Base-by-base conservation (phyloP, 2,888 invertebrate species). In the Oscheius sp. region DNA sequence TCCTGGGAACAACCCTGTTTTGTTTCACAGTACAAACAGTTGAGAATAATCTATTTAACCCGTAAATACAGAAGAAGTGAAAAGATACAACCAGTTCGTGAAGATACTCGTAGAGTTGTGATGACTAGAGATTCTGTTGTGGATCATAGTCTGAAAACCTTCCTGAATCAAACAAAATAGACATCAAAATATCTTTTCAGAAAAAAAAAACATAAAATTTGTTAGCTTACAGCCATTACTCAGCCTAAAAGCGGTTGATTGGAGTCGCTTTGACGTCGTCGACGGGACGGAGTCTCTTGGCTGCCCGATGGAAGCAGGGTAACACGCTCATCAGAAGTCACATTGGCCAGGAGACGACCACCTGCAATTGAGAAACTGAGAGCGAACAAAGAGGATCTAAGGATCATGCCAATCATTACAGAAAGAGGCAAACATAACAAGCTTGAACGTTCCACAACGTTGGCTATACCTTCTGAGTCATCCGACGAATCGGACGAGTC, bases 311-410 rank as follows among this genome's bases (percentile, higher is more conserved):
- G 72, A 10, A 75, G 71, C 7, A 75, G 55, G n/a, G 70, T 58
- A 11, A 72, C 71, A 42, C 60, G 71, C 47, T 75, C 75, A 29
- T 75, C 75, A 13, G 35, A 13, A 21, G 57, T 57, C 9, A n/a
- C n/a, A 33, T 57, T 57, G 7, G 71, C 75, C 48, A 75, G 53
- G 21, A 75, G 51, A 51, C 75, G 75, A 33, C 75, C 75, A 29
- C 75, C 75, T 75, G 58, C 57, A 72, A 48, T 42, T n/a, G 11
- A 63, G 53, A 33, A 51, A 51, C 50, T 32, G 4, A 66, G 51
- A 35, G 11, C 32, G n/a, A 4, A 32, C 37, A 37, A 35, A 62
- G 11, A 47, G 48, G n/a, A 48, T 42, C 63, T 32, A 32, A 3
- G 11, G 29, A 33, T 7, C 58, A 58, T 32, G 29, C 58, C 4